phyloP scores from a whole-genome alignment of 2,888 invertebrate genomes.

The Ecliptopera silaceata region DNA sequence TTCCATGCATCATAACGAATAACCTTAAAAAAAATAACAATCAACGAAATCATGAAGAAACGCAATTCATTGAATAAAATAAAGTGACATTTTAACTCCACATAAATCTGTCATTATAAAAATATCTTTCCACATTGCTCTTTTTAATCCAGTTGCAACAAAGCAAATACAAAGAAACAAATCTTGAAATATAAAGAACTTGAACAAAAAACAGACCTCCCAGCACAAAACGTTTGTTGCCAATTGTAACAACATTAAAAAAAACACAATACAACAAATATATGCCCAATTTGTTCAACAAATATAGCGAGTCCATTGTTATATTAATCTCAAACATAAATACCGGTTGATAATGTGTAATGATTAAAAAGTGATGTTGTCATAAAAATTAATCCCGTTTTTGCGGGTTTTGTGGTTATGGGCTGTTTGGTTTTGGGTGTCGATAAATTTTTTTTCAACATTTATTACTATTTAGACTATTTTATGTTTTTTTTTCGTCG shows the following conservation, averaged over 20 bases:
- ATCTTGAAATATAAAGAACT: constrained; percentile 16
- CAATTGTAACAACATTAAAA: constrained; percentile 41
- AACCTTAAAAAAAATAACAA: no score
- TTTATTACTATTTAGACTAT: no score
- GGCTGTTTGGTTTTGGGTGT: constrained; percentile 7
- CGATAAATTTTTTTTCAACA: constrained; percentile 2
- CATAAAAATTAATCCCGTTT: constrained; percentile 22
- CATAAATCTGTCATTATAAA: background rate
- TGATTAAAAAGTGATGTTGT: constrained; percentile 42
- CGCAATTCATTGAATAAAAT: no score
- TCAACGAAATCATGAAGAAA: no score
- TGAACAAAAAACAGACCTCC: constrained; percentile 36
- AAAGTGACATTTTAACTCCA: background rate
- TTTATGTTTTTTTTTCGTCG: background rate
- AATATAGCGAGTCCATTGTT: constrained; percentile 47
- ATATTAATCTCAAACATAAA: constrained; percentile 49
- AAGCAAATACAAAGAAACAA: constrained; percentile 12
- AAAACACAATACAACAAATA: constrained; percentile 31
- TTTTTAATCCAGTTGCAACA: constrained; percentile 14
- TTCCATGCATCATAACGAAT: no score
- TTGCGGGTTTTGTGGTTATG: constrained; percentile 29
- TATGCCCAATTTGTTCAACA: constrained; percentile 52
- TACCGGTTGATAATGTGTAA: constrained; percentile 37
- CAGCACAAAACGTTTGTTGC: constrained; percentile 31
- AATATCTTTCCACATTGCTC: constrained; percentile 6